Percentiles rank a stretch among this genome's conserved stretches.
phyloP scores from a whole-genome alignment of 2,113 vertebrate genomes.

The Datnioides undecimradiatus region DNA sequence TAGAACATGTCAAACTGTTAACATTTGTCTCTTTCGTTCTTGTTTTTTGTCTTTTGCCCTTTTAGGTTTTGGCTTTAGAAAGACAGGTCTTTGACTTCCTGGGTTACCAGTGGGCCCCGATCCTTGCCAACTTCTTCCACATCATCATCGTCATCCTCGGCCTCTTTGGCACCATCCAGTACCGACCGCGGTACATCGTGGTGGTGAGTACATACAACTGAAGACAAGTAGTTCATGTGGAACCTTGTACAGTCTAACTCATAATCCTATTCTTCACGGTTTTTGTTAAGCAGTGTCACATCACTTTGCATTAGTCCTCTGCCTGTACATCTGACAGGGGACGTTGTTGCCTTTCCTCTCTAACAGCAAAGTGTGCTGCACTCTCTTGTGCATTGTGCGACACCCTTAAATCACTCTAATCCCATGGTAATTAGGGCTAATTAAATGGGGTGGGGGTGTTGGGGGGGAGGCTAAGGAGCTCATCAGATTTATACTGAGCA shows the following conservation, averaged over 20 bases:
- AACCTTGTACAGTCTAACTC: conserved; percentile 16
- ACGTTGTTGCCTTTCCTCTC: conserved; percentile 48
- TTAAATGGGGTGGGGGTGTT: conserved; percentile 61
- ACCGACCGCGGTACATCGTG: conserved; percentile 89
- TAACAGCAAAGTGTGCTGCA: conserved; percentile 35
- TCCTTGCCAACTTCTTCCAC: conserved; percentile 93
- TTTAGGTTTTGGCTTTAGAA: conserved; percentile 89
- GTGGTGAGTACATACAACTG: conserved; percentile 81
- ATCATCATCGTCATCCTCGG: conserved; percentile 92
- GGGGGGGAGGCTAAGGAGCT: conserved; percentile 59
- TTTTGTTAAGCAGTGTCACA: conserved; percentile 24
- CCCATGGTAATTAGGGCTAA: conserved; percentile 75
- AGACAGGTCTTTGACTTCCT: conserved; percentile 94
- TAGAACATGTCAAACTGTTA: not conserved
- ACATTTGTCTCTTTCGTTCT: conserved; percentile 21
- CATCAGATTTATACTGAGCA: conserved; percentile 62
- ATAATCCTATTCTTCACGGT: conserved; percentile 33
- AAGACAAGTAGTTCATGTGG: not conserved
- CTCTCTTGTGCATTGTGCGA: conserved; percentile 61
- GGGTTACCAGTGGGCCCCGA: conserved; percentile 93
- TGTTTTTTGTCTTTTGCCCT: conserved; percentile 16
- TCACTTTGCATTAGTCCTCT: conserved; percentile 37
- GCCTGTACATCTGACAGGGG: not conserved
- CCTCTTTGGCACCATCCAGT: conserved; percentile 93
- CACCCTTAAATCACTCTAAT: conserved; percentile 77